Evolutionary conservation across 2,888 invertebrate species (phyloP), one percentile per base, ranked within the genome.

Genomic region (Eupithecia insigniata): DNA sequence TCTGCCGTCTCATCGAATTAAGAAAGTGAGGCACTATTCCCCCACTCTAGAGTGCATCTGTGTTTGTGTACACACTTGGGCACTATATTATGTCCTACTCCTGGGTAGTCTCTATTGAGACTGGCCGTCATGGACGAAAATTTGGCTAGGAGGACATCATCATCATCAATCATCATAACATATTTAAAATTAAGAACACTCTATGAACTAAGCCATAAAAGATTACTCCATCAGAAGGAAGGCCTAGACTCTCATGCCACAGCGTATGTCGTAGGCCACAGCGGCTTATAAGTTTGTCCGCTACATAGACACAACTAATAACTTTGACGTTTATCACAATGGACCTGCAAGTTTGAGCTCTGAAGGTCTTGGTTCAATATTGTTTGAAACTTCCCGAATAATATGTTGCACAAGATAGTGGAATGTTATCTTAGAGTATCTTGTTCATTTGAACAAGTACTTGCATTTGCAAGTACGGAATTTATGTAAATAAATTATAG

Each of bases 301-400:
- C 69, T 71, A 14, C 10, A 28, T 34, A 28, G 22, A 22, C 71
- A 67, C 18, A 43, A 8, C 1, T 5, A 18, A 32, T 28, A 71
- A 74, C 84, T 82, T 84, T 82, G 83, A 82, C 85, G 83, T 86
- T 85, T 85, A 86, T 87, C 87, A 90, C 89, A 90, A 90, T 89
- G 83, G 85, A 86, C 83, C 77, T 46, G 75, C 75, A 89, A 89
- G 84, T 90, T 88, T 74, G 81, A 79, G 81, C 80, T 82, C 69
- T 64, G 84, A 83, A 81, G 83, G 80, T 79, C 83, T 84, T 81
- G 78, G 83, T 83, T 85, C 85, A 84, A 88, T 89, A 88, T 89
- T 88, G 85, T 87, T 83, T 75, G 80, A 78, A 89, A 88, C 84
- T 90, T 83, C 76, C 73, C 80, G 83, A 84, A 85, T 88, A 87